Evolutionary conservation across 2,888 invertebrate species (phyloP), one percentile per base, ranked within the genome.

Genomic region (Alcis repandata): DNA sequence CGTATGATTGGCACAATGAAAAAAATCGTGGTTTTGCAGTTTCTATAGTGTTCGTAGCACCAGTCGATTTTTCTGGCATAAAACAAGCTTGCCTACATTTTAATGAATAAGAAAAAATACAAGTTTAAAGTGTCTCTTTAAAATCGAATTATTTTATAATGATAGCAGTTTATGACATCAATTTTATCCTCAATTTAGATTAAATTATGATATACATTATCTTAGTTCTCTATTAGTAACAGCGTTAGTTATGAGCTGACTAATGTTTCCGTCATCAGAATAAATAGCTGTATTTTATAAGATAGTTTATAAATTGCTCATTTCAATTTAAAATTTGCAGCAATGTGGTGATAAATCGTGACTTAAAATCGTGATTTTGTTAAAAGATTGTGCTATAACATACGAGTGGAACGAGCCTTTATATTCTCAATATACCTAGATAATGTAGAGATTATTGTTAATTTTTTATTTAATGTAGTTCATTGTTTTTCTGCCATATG

Each of bases 211-310:
- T 15, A 48, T 17, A 15, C 15, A 15, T 1, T 19, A 19, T 10
- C 15, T 36, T 36, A 36, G 33, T 19, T 19, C 9, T 51, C 13
- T 17, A 36, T 51, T 36, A 19, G 27, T 48, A 51, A 51, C 10
- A 19, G 11, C 11, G 10, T 51, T 36, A 36, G 11, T 36, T 32
- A 48, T 32, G 51, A 51, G 19, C 33, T 51, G 36, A 49, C 51
- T 20, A 36, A 20, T 51, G 13, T 3, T 51, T 7, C 19, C 13
- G 20, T 20, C 36, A 20, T 51, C 1, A 19, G 17, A 36, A 51
- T 51, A 51, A 51, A 51, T 36, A 36, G 13, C 36, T 0, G 1
- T 36, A 36, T n/a, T 38, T 38, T 2, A 51, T 49, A 17, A 36
- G 19, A 4, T 32, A n/a, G 2, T 48, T 2, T 27, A 15, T 13